Base-by-base conservation (phyloP, 2,113 vertebrate genomes). In the Vireo altiloquus region DNA sequence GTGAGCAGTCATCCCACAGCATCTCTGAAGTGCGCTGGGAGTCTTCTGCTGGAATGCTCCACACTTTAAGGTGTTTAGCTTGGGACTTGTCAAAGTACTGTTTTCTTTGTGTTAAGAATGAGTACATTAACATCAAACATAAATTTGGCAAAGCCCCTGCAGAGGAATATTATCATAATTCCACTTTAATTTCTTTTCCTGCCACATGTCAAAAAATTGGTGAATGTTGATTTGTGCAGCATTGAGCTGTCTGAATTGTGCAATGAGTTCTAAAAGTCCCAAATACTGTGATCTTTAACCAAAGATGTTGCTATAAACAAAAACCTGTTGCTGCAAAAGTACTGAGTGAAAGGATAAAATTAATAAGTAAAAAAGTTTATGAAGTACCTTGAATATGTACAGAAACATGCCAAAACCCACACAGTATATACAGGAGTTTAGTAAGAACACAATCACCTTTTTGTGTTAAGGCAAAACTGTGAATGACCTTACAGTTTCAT, bases 401-500 rank as follows among this genome's bases (percentile, higher is more conserved):
- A 83, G 93, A 74, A 75, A 64, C 47, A 30, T 27, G 46, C 80
- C 94, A 59, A 63, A 64, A 68, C 44, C 74, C 63, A 68, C 49
- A 42, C 27, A 17, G 25, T 65, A 22, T 66, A 25, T 35, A 74
- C 19, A 40, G 57, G 35, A 82, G 72, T 84, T 89, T 80, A 84
- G 90, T 89, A 83, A 83, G 54, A 95, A 56, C 81, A 35, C 82
- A 79, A 66, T 83, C 82, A 86, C 91, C 52, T 72, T 78, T 64
- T 78, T 86, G 71, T 81, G 30, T 91, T 94, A 66, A 82, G 82
- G 93, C 82, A 90, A 93, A 95, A 77, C 96, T 96, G 97, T 97
- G 98, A 98, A 98, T 96, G 95, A 98, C 95, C 96, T 98, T 98
- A 65, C 93, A 84, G 94, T 96, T 96, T 91, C 96, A 96, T 98